Evolutionary conservation across 1,140 invertebrate genomes (phyloP).

Genomic region (Eurosta solidaginis): DNA sequence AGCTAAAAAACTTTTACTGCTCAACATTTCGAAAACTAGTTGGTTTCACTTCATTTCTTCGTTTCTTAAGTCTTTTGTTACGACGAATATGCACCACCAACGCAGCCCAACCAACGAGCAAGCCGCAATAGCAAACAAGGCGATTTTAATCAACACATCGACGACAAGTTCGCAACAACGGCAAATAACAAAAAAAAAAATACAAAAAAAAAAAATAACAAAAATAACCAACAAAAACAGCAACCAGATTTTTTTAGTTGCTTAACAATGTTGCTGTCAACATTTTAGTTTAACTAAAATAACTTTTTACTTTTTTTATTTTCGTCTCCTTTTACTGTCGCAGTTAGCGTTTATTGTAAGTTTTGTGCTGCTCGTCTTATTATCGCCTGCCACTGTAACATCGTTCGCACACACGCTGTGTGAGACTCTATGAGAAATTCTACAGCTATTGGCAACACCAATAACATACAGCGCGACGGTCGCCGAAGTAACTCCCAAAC

Average conservation of each 20-base stretch:
- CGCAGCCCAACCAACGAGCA: neutral
- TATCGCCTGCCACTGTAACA: constrained; percentile 7
- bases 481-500: neutral
- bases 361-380: constrained; percentile 1
- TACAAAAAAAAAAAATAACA: neutral
- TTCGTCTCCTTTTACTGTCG: neutral
- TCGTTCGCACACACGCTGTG: neutral
- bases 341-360: neutral
- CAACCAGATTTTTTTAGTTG: neutral
- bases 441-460: neutral
- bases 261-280: constrained; percentile 26
- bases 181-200: neutral
- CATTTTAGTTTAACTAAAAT: neutral
- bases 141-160: constrained; percentile 27
- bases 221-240: constrained; percentile 10
- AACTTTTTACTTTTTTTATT: neutral
- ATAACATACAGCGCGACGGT: no score
- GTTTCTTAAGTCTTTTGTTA: neutral
- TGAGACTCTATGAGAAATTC: constrained; percentile 18
- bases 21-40: neutral
- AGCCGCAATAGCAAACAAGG: neutral
- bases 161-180: constrained; percentile 1
- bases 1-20: no score
- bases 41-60: neutral
- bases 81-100: neutral